phyloP scores from a whole-genome alignment of 2,888 invertebrate species.

The Orthosia gracilis region DNA sequence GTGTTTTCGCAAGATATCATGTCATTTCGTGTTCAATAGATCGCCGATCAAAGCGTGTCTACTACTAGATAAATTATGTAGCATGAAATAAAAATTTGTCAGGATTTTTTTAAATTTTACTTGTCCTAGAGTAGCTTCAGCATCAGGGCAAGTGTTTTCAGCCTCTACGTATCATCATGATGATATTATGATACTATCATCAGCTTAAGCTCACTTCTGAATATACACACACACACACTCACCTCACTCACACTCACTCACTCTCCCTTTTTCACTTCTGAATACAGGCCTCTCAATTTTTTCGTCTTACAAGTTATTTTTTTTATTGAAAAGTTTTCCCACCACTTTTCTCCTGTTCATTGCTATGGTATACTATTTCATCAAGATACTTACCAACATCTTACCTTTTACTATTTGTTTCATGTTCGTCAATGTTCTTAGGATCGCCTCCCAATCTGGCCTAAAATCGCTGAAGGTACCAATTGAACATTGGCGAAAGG shows the following conservation, averaged over 20 bases:
- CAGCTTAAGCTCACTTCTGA: neutral
- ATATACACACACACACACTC: too few relatives aligned
- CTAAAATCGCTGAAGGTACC: neutral
- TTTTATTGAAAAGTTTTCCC: neutral
- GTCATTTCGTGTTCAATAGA: too few relatives aligned
- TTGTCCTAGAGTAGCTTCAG: too few relatives aligned
- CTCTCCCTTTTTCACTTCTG: too few relatives aligned
- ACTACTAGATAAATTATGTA: too few relatives aligned
- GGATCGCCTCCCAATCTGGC: neutral
- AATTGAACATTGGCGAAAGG: neutral
- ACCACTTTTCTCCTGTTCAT: neutral
- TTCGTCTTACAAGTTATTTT: neutral
- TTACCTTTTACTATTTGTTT: conserved; percentile 3
- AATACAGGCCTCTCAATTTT: neutral
- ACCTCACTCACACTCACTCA: too few relatives aligned
- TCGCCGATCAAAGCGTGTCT: too few relatives aligned
- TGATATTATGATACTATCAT: neutral
- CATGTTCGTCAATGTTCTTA: neutral
- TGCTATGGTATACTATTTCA: neutral
- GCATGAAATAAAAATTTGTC: too few relatives aligned
- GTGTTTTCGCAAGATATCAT: too few relatives aligned
- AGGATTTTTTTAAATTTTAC: too few relatives aligned
- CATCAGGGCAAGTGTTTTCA: too few relatives aligned
- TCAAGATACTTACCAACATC: neutral
- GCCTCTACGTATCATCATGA: neutral